A percentile compares a stretch with the other conserved stretches of the same genome.
These are phyloP conservation scores for Metellina segmentata DNA, from an alignment of 2,888 invertebrate genomes.

Conservation along the genomic window DNA sequence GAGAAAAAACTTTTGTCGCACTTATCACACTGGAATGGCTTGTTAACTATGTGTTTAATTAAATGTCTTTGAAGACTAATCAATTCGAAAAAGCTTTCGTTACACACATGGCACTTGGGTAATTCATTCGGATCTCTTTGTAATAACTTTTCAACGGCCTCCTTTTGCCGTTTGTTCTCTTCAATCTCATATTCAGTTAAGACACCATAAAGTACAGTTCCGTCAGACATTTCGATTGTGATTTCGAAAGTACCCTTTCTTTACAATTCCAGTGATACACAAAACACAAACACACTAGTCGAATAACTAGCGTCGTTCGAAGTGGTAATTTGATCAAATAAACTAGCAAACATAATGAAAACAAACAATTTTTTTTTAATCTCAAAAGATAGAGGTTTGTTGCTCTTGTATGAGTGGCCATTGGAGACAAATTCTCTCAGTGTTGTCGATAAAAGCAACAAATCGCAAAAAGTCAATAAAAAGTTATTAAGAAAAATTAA, in stretches of 20 bases:
- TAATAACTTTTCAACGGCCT: background rate
- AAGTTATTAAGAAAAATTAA: too few relatives aligned
- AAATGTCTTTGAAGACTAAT: slow-evolving; percentile 32
- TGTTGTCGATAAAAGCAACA: too few relatives aligned
- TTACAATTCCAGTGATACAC: background rate
- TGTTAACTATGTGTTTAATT: slow-evolving; percentile 32
- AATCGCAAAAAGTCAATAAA: too few relatives aligned
- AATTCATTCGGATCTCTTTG: background rate
- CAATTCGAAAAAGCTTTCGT: background rate
- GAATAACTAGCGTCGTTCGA: too few relatives aligned
- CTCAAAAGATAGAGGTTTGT: too few relatives aligned
- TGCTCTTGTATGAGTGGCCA: too few relatives aligned
- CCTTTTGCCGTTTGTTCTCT: background rate
- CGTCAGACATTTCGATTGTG: background rate
- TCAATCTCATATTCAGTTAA: background rate
- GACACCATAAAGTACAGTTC: background rate
- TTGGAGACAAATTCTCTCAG: too few relatives aligned
- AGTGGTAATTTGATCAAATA: too few relatives aligned
- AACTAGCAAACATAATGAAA: too few relatives aligned
- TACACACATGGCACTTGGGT: slow-evolving; percentile 28
- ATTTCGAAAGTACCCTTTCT: background rate
- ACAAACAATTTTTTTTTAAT: too few relatives aligned
- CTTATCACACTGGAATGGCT: slow-evolving; percentile 16
- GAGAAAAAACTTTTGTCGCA: slow-evolving; percentile 43
- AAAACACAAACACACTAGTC: too few relatives aligned